These are phyloP conservation scores for Mactromeris polynyma DNA, from an alignment of 2,888 invertebrate genomes.

Conservation along the genomic window DNA sequence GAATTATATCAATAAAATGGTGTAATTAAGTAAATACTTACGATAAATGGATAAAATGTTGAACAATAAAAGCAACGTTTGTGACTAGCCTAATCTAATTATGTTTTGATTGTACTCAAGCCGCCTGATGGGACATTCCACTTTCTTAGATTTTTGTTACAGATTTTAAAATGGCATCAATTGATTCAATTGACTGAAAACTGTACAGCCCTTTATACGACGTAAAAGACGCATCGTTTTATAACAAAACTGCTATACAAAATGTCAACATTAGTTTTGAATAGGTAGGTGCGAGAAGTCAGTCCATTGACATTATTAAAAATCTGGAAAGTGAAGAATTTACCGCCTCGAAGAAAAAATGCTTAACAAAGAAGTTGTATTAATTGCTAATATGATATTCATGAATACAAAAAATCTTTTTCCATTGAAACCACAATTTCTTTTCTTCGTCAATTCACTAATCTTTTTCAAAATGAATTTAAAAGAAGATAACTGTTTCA, in stretches of 20 bases:
- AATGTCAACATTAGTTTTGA: conserved; percentile 58
- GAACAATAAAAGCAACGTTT: conserved; percentile 59
- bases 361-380: conserved; percentile 22
- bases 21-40: conserved; percentile 71
- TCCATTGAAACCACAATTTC: neutral
- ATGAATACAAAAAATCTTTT: neutral
- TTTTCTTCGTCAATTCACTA: conserved; percentile 10
- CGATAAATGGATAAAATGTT: conserved; percentile 59
- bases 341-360: conserved; percentile 31
- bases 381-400: conserved; percentile 1
- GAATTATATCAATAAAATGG: conserved; percentile 66
- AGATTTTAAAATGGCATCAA: conserved; percentile 41
- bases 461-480: neutral
- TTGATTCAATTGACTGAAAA: conserved; percentile 62
- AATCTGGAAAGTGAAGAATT: conserved; percentile 56
- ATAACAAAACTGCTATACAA: conserved; percentile 22
- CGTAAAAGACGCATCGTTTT: conserved; percentile 22
- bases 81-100: conserved; percentile 67
- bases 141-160: conserved; percentile 62
- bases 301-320: conserved; percentile 41
- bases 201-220: conserved; percentile 43
- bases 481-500: conserved; percentile 9
- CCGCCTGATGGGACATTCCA: conserved; percentile 56
- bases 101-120: conserved; percentile 57
- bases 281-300: conserved; percentile 65